These are phyloP conservation scores for Noctua fimbriata DNA, from an alignment of 2,888 invertebrate genomes.

Conservation along the genomic window DNA sequence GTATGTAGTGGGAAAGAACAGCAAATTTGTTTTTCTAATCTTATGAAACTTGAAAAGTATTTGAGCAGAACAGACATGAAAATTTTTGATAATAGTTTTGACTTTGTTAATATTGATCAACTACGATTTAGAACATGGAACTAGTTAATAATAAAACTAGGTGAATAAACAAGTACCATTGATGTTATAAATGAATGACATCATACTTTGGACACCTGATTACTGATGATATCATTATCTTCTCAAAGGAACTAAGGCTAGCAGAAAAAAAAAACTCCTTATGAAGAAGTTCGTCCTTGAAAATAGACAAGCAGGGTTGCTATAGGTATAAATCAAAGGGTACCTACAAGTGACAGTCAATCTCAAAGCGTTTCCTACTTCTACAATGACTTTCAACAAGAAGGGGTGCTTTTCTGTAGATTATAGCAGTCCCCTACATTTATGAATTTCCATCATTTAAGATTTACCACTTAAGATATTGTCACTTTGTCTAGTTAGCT, in stretches of 20 bases:
- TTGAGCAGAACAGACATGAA: too few species aligned
- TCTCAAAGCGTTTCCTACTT: background rate
- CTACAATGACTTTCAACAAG: background rate
- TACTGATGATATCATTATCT: slow-evolving; percentile 20
- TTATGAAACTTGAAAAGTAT: too few species aligned
- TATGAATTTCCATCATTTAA: background rate
- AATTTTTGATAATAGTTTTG: too few species aligned
- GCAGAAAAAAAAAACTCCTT: background rate
- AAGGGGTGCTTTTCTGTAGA: too few species aligned
- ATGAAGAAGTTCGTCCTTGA: too few species aligned
- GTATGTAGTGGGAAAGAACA: background rate
- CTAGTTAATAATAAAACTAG: too few species aligned
- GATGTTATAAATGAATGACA: slow-evolving; percentile 4
- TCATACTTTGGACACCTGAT: slow-evolving; percentile 1
- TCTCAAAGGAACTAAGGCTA: background rate
- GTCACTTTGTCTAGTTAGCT: too few species aligned
- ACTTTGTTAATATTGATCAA: too few species aligned
- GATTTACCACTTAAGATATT: background rate
- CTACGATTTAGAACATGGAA: too few species aligned
- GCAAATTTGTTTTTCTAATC: too few species aligned
- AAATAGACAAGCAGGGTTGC: background rate
- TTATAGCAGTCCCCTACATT: background rate
- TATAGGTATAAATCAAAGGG: background rate
- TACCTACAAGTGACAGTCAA: background rate
- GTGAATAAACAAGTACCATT: too few species aligned